A percentile compares a stretch with the other conserved stretches of the same genome.
Conservation (phyloP, 2,888 invertebrate species). For the Glyphotaelius pellucidus region DNA sequence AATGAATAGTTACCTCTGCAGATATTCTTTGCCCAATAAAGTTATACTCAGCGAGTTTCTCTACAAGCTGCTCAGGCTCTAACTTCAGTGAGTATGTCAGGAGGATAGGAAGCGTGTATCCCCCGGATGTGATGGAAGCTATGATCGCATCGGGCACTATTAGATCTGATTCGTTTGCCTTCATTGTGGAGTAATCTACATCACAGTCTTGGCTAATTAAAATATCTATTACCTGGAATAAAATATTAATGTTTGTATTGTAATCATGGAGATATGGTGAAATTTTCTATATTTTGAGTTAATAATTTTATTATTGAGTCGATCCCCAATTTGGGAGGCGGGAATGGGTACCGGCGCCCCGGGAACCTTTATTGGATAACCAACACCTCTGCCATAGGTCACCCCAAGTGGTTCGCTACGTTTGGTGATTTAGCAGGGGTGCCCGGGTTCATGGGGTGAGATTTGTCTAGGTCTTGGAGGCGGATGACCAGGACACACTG, state of each 20-base stretch:
- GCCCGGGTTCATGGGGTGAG: no score
- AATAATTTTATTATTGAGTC: no score
- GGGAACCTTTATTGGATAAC: no score
- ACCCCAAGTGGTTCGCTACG: no score
- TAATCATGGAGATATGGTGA: neutral
- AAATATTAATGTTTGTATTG: neutral
- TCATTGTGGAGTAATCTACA: conserved; percentile 72
- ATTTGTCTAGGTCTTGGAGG: no score
- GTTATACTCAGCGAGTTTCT: conserved; percentile 60
- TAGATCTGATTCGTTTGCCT: conserved; percentile 59
- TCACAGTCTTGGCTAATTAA: conserved; percentile 73
- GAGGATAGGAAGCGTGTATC: conserved; percentile 70
- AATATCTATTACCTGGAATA: conserved; percentile 73
- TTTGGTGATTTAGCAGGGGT: no score
- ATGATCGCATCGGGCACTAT: conserved; percentile 73
- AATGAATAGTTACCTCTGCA: conserved; percentile 52
- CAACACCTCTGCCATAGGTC: no score
- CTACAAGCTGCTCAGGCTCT: conserved; percentile 72
- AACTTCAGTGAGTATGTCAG: conserved; percentile 72
- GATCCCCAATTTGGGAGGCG: no score
- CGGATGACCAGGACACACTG: no score
- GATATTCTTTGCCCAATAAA: conserved; percentile 62
- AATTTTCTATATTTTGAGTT: neutral
- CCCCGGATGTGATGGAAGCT: conserved; percentile 71
- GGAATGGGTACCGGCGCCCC: no score